A percentile compares a stretch with the other conserved stretches of the same genome.
Conservation (phyloP, 2,113 vertebrate genomes). For the Phrynocephalus versicolor region DNA sequence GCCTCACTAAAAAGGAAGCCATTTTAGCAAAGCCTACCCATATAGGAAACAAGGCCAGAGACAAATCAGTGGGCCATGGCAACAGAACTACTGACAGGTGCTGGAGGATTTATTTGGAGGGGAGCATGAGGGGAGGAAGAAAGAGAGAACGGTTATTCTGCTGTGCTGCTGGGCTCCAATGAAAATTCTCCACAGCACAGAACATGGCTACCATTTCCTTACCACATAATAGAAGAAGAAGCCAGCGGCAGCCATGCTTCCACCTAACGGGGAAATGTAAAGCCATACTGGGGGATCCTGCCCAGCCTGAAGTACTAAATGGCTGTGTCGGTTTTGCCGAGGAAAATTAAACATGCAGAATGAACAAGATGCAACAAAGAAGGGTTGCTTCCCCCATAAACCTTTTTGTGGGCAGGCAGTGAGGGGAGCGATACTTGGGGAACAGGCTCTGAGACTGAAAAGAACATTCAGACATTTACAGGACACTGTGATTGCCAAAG, state of each 20-base stretch:
- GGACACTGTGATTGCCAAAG: not conserved
- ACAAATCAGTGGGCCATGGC: not conserved
- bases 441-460: not conserved
- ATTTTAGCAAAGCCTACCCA: constrained; percentile 8
- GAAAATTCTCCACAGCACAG: not conserved
- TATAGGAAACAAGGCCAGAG: not conserved
- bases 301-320: not conserved
- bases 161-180: not conserved
- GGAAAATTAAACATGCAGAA: not conserved
- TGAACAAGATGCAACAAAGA: not conserved
- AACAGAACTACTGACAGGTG: not conserved
- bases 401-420: not conserved
- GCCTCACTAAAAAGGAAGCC: not conserved
- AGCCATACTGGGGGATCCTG: not conserved
- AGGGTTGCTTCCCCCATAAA: not conserved
- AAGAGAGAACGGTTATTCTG: not conserved
- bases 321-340: not conserved
- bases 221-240: not conserved
- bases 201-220: not conserved
- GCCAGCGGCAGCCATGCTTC: not conserved
- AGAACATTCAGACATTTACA: not conserved
- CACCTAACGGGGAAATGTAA: not conserved
- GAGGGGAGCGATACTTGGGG: not conserved
- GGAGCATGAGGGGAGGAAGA: not conserved
- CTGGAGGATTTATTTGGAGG: not conserved